Evolutionary conservation across 2,888 invertebrate species (phyloP).

Genomic region (Eudemis profundana): DNA sequence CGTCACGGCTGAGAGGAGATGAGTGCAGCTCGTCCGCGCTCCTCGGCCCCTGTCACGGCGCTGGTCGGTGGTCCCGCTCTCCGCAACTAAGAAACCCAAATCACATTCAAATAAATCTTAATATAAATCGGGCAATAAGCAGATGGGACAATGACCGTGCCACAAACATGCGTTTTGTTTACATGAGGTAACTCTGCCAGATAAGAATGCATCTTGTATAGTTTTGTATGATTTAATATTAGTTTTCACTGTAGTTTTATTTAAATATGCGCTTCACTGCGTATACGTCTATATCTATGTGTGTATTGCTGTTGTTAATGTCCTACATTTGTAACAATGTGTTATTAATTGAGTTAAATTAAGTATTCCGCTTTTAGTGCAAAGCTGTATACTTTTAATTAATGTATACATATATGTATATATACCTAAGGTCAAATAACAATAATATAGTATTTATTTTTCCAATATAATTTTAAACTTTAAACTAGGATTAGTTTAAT

Average conservation of each 20-base stretch:
- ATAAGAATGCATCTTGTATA: slow-evolving; percentile 24
- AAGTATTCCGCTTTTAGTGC: neutral
- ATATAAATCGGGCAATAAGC: slow-evolving; percentile 38
- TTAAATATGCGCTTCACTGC: neutral
- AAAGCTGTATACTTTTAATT: too few relatives aligned
- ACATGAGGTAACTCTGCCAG: slow-evolving; percentile 21
- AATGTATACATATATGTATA: neutral
- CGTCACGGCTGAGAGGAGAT: slow-evolving; percentile 80
- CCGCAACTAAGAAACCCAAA: slow-evolving; percentile 40
- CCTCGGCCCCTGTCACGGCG: slow-evolving; percentile 38
- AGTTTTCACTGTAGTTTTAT: slow-evolving; percentile 1
- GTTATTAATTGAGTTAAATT: neutral
- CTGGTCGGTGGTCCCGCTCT: slow-evolving; percentile 42
- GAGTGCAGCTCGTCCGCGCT: slow-evolving; percentile 61
- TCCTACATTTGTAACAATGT: neutral
- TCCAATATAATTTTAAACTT: too few relatives aligned
- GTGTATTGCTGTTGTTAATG: neutral
- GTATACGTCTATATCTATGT: neutral
- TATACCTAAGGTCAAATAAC: neutral
- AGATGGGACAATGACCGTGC: slow-evolving; percentile 28
- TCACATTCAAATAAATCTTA: slow-evolving; percentile 41
- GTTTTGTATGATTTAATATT: slow-evolving; percentile 1
- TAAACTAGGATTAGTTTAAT: too few relatives aligned
- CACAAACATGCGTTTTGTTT: slow-evolving; percentile 29
- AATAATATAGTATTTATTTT: too few relatives aligned